Evolutionary conservation across 2,113 vertebrate genomes (phyloP), one percentile per base, ranked within the genome.

Genomic region (Condylura cristata): DNA sequence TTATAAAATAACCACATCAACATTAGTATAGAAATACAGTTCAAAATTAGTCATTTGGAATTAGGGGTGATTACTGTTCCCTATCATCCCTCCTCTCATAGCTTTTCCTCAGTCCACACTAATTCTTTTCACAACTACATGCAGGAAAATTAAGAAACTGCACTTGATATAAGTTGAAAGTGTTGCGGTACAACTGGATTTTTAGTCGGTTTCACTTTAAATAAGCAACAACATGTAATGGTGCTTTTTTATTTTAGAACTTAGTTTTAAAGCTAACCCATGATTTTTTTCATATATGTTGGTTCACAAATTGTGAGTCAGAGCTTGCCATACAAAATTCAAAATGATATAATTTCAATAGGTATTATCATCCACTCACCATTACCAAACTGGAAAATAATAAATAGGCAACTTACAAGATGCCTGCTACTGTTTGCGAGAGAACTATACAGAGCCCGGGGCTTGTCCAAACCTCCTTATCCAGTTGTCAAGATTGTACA

Each of bases 301-400:
- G 46, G 51, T 26, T 9, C 13, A 8, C 22, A 76, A 37, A 68
- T 3, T 34, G 12, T 68, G 18, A 90, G 46, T 72, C 28, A 88
- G 86, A 92, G 20, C 1, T 72, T 96, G 32, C 39, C 80, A 84
- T 0, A 51, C 80, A n/a, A 91, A 95, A 81, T 75, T 81, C 5
- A 85, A 94, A 14, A 92, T 56, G 51, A 7, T 41, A 26, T 13
- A 87, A 76, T 74, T 74, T 79, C 76, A 85, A 28, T 3, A 56
- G 7, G 2, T 17, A 41, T 74, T 79, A 78, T 3, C 13, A 78
- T 3, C 13, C 30, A 78, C 61, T 6, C 39, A 65, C 24, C 1
- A 63, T 86, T 92, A 66, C 3, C 39, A 94, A 60, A 7, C 39
- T 81, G n/a, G 44, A 60, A 96, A 81, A 68, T n/a, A 93, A 51